These are phyloP conservation scores for Salarias fasciatus DNA, from an alignment of 2,797 vertebrate genomes.

Conservation along the genomic window DNA sequence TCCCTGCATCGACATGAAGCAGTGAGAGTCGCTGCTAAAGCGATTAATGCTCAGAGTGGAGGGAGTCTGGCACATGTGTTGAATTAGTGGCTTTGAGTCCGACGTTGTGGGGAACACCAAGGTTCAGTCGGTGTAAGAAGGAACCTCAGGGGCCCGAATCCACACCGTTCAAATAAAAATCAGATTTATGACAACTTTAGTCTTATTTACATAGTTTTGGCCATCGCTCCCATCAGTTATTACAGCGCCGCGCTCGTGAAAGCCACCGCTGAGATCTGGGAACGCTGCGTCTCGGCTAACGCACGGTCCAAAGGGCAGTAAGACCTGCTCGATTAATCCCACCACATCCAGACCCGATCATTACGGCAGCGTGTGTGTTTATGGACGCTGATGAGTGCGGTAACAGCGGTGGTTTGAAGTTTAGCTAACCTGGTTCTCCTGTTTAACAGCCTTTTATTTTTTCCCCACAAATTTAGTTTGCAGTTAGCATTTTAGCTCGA, in stretches of 20 bases:
- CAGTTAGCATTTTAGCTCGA: no score
- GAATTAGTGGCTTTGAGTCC: conserved; percentile 55
- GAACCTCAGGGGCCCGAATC: conserved; percentile 58
- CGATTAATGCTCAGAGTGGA: conserved; percentile 39
- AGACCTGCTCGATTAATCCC: conserved; percentile 13
- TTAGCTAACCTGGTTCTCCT: no score
- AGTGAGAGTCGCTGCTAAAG: conserved; percentile 41
- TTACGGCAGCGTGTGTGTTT: no score
- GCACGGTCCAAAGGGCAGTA: neutral
- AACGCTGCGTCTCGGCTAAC: conserved; percentile 6
- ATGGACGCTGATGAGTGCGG: no score
- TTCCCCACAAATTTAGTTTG: no score
- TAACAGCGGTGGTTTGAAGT: no score
- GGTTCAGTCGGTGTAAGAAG: conserved; percentile 47
- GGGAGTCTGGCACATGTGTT: conserved; percentile 66
- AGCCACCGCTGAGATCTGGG: conserved; percentile 23
- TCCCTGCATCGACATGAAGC: neutral
- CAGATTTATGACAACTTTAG: conserved; percentile 53
- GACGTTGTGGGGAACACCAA: conserved; percentile 41
- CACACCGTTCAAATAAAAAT: conserved; percentile 47
- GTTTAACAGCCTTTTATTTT: no score
- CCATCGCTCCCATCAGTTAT: conserved; percentile 25
- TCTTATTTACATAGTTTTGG: conserved; percentile 43
- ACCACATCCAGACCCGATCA: conserved; percentile 1
- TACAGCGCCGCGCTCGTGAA: conserved; percentile 26